These are phyloP conservation scores for Limnothrissa miodon DNA, from an alignment of 2,113 vertebrate genomes.

Conservation along the genomic window DNA sequence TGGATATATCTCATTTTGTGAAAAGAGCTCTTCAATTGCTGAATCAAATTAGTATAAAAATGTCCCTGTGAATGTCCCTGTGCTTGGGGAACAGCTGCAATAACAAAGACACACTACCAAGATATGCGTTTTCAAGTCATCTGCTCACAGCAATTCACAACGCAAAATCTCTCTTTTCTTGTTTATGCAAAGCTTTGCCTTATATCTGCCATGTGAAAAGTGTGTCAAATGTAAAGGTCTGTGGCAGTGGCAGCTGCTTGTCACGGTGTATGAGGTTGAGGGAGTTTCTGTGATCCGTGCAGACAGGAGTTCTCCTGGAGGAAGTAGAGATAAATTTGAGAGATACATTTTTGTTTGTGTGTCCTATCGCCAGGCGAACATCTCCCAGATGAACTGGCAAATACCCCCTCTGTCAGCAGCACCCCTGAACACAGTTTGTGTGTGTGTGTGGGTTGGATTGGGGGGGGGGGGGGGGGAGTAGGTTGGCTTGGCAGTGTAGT, in stretches of 20 bases:
- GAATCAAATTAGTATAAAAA: neutral
- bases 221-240: neutral
- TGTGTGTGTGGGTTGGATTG: neutral
- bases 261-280: neutral
- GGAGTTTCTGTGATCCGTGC: neutral
- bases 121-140: neutral
- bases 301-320: neutral
- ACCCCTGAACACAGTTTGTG: neutral
- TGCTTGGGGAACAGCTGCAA: neutral
- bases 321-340: neutral
- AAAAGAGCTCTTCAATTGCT: too few relatives aligned
- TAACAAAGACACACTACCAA: neutral
- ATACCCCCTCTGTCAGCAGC: neutral
- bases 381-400: neutral
- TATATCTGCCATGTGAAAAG: neutral
- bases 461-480: constrained; percentile 19
- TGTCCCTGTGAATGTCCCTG: neutral
- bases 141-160: neutral
- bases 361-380: neutral
- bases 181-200: neutral
- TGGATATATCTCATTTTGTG: too few relatives aligned
- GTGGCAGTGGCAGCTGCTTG: neutral
- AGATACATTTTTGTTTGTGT: neutral
- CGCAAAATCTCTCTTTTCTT: neutral
- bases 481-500: constrained; percentile 24